A percentile compares a stretch with the other conserved stretches of the same genome.
phyloP scores from a whole-genome alignment of 2,888 invertebrate genomes.

The Criorhina ranunculi region DNA sequence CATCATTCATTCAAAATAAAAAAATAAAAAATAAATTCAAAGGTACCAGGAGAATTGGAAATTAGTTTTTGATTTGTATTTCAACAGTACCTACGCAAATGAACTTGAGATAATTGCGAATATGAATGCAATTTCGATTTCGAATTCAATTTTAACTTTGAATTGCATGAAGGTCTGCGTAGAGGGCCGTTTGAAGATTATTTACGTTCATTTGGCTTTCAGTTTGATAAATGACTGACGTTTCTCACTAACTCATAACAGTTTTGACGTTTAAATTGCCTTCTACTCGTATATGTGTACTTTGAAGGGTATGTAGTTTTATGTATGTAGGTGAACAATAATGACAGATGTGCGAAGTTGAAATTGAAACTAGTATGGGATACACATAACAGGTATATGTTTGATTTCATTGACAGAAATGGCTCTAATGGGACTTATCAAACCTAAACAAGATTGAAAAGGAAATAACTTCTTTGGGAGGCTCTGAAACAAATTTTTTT shows the following conservation, averaged over 20 bases:
- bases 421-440: too few relatives aligned
- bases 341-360: not conserved
- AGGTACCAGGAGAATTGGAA: constrained; percentile 20
- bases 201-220: not conserved
- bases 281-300: not conserved
- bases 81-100: not conserved
- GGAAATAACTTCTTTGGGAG: too few relatives aligned
- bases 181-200: not conserved
- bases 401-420: too few relatives aligned
- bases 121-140: not conserved
- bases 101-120: constrained; percentile 17
- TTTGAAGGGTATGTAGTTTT: too few relatives aligned
- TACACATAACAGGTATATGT: too few relatives aligned
- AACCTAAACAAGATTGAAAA: too few relatives aligned
- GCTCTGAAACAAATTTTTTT: too few relatives aligned
- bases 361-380: too few relatives aligned
- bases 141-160: not conserved
- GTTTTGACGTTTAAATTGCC: not conserved
- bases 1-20: constrained; percentile 7
- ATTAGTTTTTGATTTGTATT: constrained; percentile 10
- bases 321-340: too few relatives aligned
- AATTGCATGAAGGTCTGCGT: constrained; percentile 1
- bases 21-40: not conserved
- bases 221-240: constrained; percentile 6
- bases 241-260: not conserved